These are phyloP conservation scores for Neodontobutis hainanensis DNA, from an alignment of 2,113 vertebrate genomes.

Conservation along the genomic window DNA sequence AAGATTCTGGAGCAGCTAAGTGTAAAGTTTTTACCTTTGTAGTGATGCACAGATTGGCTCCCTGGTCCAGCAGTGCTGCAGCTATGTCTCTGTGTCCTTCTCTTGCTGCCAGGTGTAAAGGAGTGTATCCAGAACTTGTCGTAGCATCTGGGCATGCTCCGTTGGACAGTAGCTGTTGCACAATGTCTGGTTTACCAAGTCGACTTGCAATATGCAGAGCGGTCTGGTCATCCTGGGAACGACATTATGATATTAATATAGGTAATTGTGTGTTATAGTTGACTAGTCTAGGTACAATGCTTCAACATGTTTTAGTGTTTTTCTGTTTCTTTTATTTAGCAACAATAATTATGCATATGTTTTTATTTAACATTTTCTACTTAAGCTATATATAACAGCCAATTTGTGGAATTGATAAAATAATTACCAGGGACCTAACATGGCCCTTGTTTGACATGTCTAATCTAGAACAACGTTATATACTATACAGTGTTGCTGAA, in stretches of 20 bases:
- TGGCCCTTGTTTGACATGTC: no score
- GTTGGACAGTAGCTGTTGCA: conserved; percentile 89
- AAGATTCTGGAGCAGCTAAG: no score
- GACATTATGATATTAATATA: not conserved
- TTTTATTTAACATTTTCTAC: not conserved
- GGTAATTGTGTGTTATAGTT: no score
- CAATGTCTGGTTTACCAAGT: conserved; percentile 93
- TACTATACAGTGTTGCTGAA: no score
- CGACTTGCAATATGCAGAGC: conserved; percentile 95
- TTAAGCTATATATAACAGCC: not conserved
- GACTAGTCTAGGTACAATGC: no score
- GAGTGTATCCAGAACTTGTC: conserved; percentile 93
- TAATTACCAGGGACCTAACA: not conserved
- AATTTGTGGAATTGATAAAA: not conserved
- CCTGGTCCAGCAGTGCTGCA: conserved; percentile 88
- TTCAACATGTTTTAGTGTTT: no score
- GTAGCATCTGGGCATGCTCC: conserved; percentile 89
- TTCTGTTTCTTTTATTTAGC: no score
- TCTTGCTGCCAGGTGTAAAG: conserved; percentile 90
- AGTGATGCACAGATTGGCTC: conserved; percentile 88
- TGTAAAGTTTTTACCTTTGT: conserved; percentile 86
- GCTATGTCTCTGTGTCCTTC: conserved; percentile 94
- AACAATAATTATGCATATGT: not conserved
- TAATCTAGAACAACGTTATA: no score
- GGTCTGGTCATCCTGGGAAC: conserved; percentile 91